phyloP scores from a whole-genome alignment of 2,888 invertebrate species.

The Salpingus planirostris region DNA sequence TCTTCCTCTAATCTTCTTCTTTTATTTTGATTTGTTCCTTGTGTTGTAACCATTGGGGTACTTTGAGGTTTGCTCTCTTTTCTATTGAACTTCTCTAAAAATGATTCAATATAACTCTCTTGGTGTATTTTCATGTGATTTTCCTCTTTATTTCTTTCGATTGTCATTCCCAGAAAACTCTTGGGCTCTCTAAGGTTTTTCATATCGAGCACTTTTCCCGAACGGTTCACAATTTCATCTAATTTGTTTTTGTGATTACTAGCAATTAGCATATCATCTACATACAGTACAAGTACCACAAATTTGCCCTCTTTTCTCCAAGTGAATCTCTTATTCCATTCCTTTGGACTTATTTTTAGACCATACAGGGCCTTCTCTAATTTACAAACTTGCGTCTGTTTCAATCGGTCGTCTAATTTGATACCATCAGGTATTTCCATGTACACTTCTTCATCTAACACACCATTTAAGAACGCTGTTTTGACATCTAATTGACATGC shows the following conservation, averaged over 20 bases:
- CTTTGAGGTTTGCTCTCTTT: not conserved
- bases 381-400: constrained; percentile 16
- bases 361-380: constrained; percentile 26
- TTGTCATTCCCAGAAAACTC: constrained; percentile 1
- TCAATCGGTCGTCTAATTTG: constrained; percentile 1
- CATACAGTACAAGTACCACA: constrained; percentile 21
- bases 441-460: constrained; percentile 22
- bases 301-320: constrained; percentile 3
- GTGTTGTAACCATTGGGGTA: constrained; percentile 12
- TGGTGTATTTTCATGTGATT: not conserved
- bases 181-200: constrained; percentile 22
- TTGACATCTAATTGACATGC: constrained; percentile 20
- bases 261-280: constrained; percentile 24
- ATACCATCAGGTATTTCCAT: constrained; percentile 22
- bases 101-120: not conserved
- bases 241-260: constrained; percentile 15
- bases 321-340: constrained; percentile 22
- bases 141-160: not conserved
- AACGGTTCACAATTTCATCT: constrained; percentile 12
- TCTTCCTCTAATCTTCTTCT: too few relatives aligned
- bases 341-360: constrained; percentile 24
- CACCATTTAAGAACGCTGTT: constrained; percentile 26
- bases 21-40: constrained; percentile 13
- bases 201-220: constrained; percentile 21
- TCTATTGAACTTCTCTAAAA: not conserved